Base-by-base conservation (phyloP, 2,888 invertebrate species). In the Cataglyphis albicans region DNA sequence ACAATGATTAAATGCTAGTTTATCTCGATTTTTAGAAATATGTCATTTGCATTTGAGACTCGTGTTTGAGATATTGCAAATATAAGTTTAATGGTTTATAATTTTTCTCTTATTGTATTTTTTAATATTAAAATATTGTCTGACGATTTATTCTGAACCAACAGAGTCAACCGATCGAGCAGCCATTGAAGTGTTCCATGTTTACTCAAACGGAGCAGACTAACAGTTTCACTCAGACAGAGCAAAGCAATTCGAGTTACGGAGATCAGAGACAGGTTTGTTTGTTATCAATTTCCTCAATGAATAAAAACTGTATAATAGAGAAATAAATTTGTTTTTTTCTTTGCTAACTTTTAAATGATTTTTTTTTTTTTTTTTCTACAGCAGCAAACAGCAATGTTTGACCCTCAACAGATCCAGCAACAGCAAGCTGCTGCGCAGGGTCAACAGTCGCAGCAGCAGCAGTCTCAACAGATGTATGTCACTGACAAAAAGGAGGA, bases 371-470 rank as follows among this genome's bases (percentile, higher is more conserved):
- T 75, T 70, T 61, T 65, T 83, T 72, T 52, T n/a, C 7, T 84
- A 48, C 63, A 89, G 81, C 90, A 92, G 63, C 90, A 92, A 86
- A 84, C 92, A 76, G 93, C 91, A 44, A 94, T 94, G 94, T 94
- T 94, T 87, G 94, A 94, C 84, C 94, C 94, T 6, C 94, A 94
- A 86, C 94, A 94, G 90, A 96, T 97, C 86, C 97, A 97, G 93
- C 97, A 97, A 93, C 97, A 97, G 93, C 96, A 97, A 86, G 78
- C 78, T 76, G 95, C 95, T 87, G 96, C 97, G 92, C 95, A 96
- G 82, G 95, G 95, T 85, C 96, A 96, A 88, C 96, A 96, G 90
- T 95, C 96, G 7, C 96, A 96, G 93, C 94, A 94, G 74, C 94
- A 94, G 76, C 94, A 94, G 84, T 89, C 93, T 0, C 93, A 93